A percentile compares a stretch with the other conserved stretches of the same genome.
phyloP scores from a whole-genome alignment of 2,888 invertebrate species.

The Cremastinae sp. region DNA sequence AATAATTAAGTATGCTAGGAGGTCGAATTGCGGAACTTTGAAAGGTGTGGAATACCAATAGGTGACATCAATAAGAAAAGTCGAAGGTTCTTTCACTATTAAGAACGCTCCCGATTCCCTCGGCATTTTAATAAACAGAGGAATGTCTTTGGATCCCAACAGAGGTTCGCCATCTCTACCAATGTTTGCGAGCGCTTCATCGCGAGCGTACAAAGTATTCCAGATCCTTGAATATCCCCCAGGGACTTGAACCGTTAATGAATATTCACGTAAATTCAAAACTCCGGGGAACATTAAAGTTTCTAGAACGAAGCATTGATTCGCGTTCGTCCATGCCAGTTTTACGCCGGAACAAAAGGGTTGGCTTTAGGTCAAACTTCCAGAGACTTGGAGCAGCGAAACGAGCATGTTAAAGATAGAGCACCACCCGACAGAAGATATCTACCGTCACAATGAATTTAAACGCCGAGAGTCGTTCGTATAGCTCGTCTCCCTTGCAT shows the following conservation, averaged over 20 bases:
- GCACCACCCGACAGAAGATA: conserved; percentile 51
- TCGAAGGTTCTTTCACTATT: conserved; percentile 6
- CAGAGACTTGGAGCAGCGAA: conserved; percentile 47
- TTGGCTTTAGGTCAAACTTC: conserved; percentile 70
- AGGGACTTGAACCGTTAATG: conserved; percentile 68
- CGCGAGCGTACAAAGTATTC: conserved; percentile 67
- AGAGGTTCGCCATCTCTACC: conserved; percentile 27
- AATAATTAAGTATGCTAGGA: background rate
- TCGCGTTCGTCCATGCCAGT: conserved; percentile 62
- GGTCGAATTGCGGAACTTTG: conserved; percentile 1
- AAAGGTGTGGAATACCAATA: conserved; percentile 37
- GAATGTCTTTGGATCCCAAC: conserved; percentile 54
- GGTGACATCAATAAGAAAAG: conserved; percentile 32
- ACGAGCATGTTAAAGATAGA: conserved; percentile 50
- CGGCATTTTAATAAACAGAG: conserved; percentile 62
- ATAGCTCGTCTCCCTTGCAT: conserved; percentile 16
- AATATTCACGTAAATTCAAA: conserved; percentile 74
- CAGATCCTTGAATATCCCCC: conserved; percentile 70
- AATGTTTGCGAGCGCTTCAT: conserved; percentile 41
- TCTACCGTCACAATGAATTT: conserved; percentile 55
- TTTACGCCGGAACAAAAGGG: conserved; percentile 66
- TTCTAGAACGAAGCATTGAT: conserved; percentile 68
- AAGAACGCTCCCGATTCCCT: conserved; percentile 23
- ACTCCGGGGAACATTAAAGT: conserved; percentile 63
- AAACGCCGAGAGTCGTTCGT: conserved; percentile 49